Base-by-base conservation (phyloP, 2,113 vertebrate species). In the Pseudolaguvia tuberculata region DNA sequence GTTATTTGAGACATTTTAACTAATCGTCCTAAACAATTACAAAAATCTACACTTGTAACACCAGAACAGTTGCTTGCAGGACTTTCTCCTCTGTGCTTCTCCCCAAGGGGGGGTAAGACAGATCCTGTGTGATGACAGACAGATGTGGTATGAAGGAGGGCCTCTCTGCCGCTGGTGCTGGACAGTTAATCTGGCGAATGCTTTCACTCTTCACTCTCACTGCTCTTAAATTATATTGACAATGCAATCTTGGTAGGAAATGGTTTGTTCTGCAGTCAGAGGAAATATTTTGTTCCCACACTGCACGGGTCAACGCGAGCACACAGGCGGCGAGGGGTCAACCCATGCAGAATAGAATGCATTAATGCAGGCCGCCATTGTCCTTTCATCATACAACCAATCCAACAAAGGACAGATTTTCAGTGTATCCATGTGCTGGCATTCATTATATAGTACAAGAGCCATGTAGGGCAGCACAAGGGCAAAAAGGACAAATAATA, bases 231-330 rank as follows among this genome's bases (percentile, higher is more conserved):
- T 88, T 85, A 87, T 75, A 70, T 21, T 84, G 76, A 84, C 85
- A 82, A 84, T 82, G 82, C 85, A 74, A 83, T 87, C 73, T 84
- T 88, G 47, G 79, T 81, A 88, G 86, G 88, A 88, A 88, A 81
- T 85, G 82, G 74, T 85, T 76, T 73, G 79, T 29, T 77, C 77
- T 84, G 75, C n/a, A 83, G 86, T 88, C 86, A 84, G 29, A 65
- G 86, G 85, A 89, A 85, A 87, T 84, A 87, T 84, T 86, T 86
- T 84, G 88, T 92, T 91, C 89, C 89, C 89, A 91, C 88, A 89
- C 85, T 79, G 66, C 74, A 84, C 4, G 88, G 83, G 86, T 83
- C 81, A 84, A 73, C 72, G 77, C 81, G 73, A 68, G 74, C 66
- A 79, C 47, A 72, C 81, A 69, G 78, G 82, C 42, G 12, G 56